Percentiles rank a stretch among this genome's conserved stretches.
Conservation (phyloP, 2,888 invertebrate species). For the Agriopis aurantiaria region DNA sequence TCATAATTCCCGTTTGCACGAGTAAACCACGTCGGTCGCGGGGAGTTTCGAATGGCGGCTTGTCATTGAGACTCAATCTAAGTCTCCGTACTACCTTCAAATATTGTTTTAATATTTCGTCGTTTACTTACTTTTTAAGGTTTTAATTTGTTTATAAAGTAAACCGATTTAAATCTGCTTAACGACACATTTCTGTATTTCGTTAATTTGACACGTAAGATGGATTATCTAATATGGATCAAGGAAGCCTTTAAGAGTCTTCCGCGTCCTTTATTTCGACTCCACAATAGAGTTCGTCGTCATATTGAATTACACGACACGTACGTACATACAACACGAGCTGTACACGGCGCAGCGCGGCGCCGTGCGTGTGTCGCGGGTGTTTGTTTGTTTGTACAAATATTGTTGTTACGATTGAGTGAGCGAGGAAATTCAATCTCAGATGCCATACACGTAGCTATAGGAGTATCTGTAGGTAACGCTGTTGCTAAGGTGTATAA, state of each 20-base stretch:
- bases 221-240: neutral
- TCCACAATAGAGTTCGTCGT: slow-evolving; percentile 1
- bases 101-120: no score
- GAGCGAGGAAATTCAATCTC: slow-evolving; percentile 17
- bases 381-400: slow-evolving; percentile 23
- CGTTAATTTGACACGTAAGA: neutral
- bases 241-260: neutral
- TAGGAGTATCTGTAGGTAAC: neutral
- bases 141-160: neutral
- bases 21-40: no score
- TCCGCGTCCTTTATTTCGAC: slow-evolving; percentile 11
- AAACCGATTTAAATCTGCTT: no score
- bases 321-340: slow-evolving; percentile 4
- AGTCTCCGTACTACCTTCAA: no score
- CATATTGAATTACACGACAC: slow-evolving; percentile 4
- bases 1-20: no score
- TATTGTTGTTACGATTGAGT: slow-evolving; percentile 22
- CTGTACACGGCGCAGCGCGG: neutral
- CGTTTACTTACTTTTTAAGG: no score
- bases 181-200: neutral
- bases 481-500: neutral
- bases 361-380: slow-evolving; percentile 8
- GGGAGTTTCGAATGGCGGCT: no score
- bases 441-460: neutral
- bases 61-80: no score